phyloP scores from a whole-genome alignment of 2,797 vertebrate species.

The Salmo trutta region DNA sequence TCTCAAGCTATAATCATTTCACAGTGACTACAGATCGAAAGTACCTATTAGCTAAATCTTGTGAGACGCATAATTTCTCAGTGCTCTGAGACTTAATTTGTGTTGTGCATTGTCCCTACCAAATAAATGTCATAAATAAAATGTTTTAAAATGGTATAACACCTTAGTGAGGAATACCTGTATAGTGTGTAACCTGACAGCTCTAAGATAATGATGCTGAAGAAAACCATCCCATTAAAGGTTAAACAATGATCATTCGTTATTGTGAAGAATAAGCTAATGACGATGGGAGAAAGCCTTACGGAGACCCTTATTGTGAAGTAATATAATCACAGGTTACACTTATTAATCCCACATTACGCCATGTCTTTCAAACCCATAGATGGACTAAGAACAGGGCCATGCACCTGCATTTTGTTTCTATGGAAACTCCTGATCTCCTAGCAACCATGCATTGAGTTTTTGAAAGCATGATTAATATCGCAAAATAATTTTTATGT shows the following conservation, averaged over 20 bases:
- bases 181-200: neutral
- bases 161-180: no score
- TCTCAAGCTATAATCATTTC: no score
- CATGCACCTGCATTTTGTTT: neutral
- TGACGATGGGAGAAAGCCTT: neutral
- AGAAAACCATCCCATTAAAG: neutral
- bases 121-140: no score
- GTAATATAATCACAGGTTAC: neutral
- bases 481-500: neutral
- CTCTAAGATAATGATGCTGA: neutral
- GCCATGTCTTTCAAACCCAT: neutral
- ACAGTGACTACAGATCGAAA: no score
- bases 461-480: neutral
- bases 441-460: conserved; percentile 1
- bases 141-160: no score
- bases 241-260: neutral
- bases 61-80: no score
- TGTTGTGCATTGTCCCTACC: no score
- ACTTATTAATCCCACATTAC: neutral
- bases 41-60: no score
- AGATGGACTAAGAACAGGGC: neutral
- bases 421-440: conserved; percentile 15
- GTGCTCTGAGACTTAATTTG: no score
- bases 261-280: neutral
- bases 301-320: neutral